Base-by-base conservation (phyloP, 1,140 invertebrate genomes). In the Drosophila eugracilis region DNA sequence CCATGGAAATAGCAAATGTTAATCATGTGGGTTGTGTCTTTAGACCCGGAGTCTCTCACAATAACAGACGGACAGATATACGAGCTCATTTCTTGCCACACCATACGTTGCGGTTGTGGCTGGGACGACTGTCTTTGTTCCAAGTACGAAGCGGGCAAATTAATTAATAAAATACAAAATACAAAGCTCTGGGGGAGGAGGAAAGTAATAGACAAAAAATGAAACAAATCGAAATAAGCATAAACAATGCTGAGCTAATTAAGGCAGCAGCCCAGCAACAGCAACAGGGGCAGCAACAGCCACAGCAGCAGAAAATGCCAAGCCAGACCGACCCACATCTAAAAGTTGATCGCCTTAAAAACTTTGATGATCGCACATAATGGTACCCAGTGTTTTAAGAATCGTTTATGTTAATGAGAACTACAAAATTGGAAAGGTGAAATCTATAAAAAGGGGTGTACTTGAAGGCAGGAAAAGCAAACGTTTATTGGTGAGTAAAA, bases 231-330 rank as follows among this genome's bases (percentile, higher is more conserved):
- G 60, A 66, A 67, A 66, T 67, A 44, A 67, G 60, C 63, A 66
- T 66, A 67, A 76, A 67, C 44, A 71, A 83, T 85, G 70, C 57
- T 69, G 47, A 85, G 71, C 71, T 84, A 79, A 84, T 84, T 84
- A 73, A 73, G 53, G 26, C 70, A 62, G 57, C 47, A 62, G 48
- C 47, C 22, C 41, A 72, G 39, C 45, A 71, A 30, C 66, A 52
- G 45, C 52, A 70, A n/a, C n/a, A n/a, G n/a, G n/a, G n/a, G n/a
- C n/a, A n/a, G 26, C 70, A 62, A 48, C 47, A 62, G 48, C 47
- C 22, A n/a, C 41, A 72, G 39, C 45, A 71, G 24, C 66, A 52
- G 45, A 42, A 70, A 71, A 71, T 58, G 53, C 66, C 69, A 72
- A 28, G 28, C 42, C 37, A 44, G 59, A 34, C 36, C 53, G 69